phyloP scores from a whole-genome alignment of 2,113 vertebrate species.

The Etia nguti region DNA sequence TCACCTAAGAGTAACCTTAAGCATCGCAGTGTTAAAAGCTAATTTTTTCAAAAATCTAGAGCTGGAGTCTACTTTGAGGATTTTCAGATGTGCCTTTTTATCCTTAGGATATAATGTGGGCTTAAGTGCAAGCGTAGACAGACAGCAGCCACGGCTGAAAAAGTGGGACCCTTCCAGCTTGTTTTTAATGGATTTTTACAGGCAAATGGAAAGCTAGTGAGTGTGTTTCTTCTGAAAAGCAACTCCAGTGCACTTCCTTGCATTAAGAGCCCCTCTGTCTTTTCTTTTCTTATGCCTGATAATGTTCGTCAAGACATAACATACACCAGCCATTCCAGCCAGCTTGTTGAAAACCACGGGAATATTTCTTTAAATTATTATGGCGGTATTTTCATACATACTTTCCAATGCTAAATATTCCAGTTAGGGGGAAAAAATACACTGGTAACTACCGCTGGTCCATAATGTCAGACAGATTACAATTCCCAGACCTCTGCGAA shows the following conservation, averaged over 20 bases:
- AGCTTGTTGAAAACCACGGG: conserved; percentile 5
- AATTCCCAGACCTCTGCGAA: not conserved
- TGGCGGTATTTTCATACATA: conserved; percentile 8
- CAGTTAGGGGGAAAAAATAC: not conserved
- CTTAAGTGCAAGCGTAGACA: conserved; percentile 50
- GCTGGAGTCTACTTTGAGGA: not conserved
- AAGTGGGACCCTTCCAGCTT: conserved; percentile 42
- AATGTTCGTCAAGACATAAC: conserved; percentile 32
- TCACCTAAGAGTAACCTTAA: not conserved
- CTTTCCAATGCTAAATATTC: conserved; percentile 2
- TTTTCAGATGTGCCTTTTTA: conserved; percentile 1
- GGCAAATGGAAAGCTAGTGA: conserved; percentile 36
- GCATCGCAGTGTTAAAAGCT: not conserved
- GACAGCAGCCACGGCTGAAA: conserved; percentile 25
- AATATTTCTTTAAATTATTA: conserved; percentile 18
- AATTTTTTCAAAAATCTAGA: not conserved
- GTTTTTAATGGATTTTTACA: conserved; percentile 66
- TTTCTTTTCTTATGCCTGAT: conserved; percentile 19
- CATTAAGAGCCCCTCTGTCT: conserved; percentile 27
- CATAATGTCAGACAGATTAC: not conserved
- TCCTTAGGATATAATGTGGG: conserved; percentile 45
- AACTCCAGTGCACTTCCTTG: conserved; percentile 45
- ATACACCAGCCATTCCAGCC: conserved; percentile 11
- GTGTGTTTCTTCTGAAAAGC: conserved; percentile 45
- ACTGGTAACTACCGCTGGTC: not conserved